These are phyloP conservation scores for Blastobasis lacticolella DNA, from an alignment of 2,888 invertebrate species.

Conservation along the genomic window DNA sequence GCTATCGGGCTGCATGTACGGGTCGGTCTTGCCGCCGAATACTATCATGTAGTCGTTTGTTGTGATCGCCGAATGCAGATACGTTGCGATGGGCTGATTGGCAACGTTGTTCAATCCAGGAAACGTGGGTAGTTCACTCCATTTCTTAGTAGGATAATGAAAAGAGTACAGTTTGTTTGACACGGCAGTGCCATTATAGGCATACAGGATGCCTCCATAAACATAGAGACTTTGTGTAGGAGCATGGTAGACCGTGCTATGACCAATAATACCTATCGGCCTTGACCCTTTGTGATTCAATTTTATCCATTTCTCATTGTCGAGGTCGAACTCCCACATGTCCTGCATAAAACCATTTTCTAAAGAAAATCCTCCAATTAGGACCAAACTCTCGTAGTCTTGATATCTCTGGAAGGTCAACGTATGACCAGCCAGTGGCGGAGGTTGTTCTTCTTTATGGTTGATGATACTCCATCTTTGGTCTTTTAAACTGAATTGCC, in stretches of 20 bases:
- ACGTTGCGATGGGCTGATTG: constrained; percentile 82
- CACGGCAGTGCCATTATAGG: constrained; percentile 79
- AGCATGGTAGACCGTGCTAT: constrained; percentile 89
- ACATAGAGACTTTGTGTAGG: constrained; percentile 89
- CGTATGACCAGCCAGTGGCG: constrained; percentile 91
- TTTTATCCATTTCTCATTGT: constrained; percentile 81
- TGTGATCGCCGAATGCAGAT: constrained; percentile 90
- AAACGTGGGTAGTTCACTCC: constrained; percentile 86
- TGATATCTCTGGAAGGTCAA: constrained; percentile 85
- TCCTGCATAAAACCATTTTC: constrained; percentile 82
- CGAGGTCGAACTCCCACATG: constrained; percentile 87
- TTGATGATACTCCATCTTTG: constrained; percentile 85
- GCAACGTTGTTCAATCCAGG: constrained; percentile 75
- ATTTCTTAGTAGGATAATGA: constrained; percentile 82
- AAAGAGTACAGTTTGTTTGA: constrained; percentile 87
- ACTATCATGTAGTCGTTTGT: constrained; percentile 93
- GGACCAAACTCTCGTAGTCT: constrained; percentile 82
- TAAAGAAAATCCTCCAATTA: constrained; percentile 91
- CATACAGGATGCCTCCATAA: constrained; percentile 89
- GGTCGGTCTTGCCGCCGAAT: constrained; percentile 87
- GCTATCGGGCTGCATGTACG: constrained; percentile 80
- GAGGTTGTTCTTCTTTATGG: constrained; percentile 70
- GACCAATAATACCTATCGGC: constrained; percentile 89
- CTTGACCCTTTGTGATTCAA: constrained; percentile 81
- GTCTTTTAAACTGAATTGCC: constrained; percentile 92